These are phyloP conservation scores for Serranus cabrilla DNA, from an alignment of 2,797 vertebrate species.

Conservation along the genomic window DNA sequence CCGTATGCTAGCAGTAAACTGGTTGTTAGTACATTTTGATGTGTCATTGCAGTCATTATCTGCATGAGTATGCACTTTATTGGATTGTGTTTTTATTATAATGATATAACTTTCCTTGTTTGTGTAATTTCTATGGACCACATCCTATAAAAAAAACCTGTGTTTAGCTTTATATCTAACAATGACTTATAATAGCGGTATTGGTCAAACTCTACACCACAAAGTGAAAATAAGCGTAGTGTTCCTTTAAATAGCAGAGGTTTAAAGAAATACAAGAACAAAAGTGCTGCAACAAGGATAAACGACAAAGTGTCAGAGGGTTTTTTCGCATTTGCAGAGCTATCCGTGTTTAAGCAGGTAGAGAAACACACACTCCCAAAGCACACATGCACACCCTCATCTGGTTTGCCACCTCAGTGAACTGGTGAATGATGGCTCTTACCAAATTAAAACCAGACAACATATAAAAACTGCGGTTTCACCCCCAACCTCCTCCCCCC, in stretches of 20 bases:
- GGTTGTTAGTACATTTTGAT: too few species aligned
- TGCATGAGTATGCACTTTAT: too few species aligned
- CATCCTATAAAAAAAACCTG: too few species aligned
- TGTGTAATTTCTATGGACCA: too few species aligned
- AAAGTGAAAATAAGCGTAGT: background rate
- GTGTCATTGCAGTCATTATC: too few species aligned
- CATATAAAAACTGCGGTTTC: constrained; percentile 83
- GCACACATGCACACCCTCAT: constrained; percentile 61
- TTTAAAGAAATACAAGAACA: constrained; percentile 7
- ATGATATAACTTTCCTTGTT: too few species aligned
- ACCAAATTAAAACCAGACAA: constrained; percentile 83
- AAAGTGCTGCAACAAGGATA: constrained; percentile 10
- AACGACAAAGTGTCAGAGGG: constrained; percentile 23
- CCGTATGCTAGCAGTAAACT: too few species aligned
- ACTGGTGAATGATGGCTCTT: constrained; percentile 82
- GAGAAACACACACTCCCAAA: constrained; percentile 36
- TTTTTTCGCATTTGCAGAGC: constrained; percentile 38
- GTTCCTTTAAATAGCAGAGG: background rate
- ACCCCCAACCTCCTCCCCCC: constrained; percentile 55
- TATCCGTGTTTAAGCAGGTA: constrained; percentile 46
- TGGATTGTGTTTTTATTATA: too few species aligned
- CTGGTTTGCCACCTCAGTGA: constrained; percentile 81
- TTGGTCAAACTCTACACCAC: background rate
- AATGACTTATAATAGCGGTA: too few species aligned
- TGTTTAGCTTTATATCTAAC: too few species aligned